These are phyloP conservation scores for Cephalopholis sonnerati DNA, from an alignment of 2,113 vertebrate species.

Conservation along the genomic window DNA sequence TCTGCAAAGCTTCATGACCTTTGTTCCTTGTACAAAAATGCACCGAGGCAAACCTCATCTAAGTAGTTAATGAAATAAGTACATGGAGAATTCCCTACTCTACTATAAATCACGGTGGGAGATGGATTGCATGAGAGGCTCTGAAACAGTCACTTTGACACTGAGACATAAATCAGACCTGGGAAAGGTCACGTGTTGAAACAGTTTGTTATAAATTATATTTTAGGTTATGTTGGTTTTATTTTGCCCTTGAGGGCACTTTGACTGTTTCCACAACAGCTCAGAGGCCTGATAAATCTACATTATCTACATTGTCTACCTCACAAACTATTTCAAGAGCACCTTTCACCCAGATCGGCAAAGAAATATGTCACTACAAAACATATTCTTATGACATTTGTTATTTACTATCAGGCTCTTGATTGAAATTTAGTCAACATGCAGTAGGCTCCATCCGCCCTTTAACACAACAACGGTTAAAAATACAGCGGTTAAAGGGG, in stretches of 20 bases:
- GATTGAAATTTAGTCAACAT: conserved; percentile 61
- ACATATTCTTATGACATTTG: conserved; percentile 36
- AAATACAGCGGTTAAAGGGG: conserved; percentile 42
- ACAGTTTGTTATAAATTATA: conserved; percentile 33
- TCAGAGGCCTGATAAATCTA: conserved; percentile 10
- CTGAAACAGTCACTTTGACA: conserved; percentile 61
- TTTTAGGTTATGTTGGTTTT: conserved; percentile 30
- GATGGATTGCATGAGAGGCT: conserved; percentile 57
- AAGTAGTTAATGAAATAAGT: conserved; percentile 68
- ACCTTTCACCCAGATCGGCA: conserved; percentile 39
- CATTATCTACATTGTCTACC: conserved; percentile 13
- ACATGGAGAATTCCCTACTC: conserved; percentile 62
- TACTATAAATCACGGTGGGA: conserved; percentile 61
- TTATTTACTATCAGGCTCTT: conserved; percentile 51
- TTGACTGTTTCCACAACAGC: conserved; percentile 10
- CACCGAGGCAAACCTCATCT: conserved; percentile 65
- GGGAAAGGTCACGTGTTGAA: conserved; percentile 50
- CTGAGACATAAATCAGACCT: conserved; percentile 54
- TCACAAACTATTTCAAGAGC: conserved; percentile 47
- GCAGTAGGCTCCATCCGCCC: conserved; percentile 47
- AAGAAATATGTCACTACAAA: conserved; percentile 48
- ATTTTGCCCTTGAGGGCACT: conserved; percentile 23
- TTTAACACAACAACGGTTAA: conserved; percentile 52
- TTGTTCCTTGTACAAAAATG: conserved; percentile 66
- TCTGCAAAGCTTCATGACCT: conserved; percentile 54